Conservation (phyloP, 1,140 invertebrate species). For the Drosophila eugracilis region DNA sequence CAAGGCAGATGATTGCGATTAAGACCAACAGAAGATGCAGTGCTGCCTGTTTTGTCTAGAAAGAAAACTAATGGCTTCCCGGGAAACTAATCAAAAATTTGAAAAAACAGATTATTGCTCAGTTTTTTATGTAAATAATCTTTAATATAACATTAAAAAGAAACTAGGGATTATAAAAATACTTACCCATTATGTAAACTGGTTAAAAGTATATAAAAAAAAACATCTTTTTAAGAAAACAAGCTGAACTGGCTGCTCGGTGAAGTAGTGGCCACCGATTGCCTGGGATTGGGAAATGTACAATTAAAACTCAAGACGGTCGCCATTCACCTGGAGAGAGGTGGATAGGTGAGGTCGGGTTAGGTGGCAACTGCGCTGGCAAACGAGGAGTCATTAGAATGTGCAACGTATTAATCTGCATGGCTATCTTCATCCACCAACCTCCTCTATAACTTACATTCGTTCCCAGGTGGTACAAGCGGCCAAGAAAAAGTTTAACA, state of each 20-base stretch:
- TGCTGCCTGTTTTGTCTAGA: not conserved
- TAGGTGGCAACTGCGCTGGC: slow-evolving; percentile 22
- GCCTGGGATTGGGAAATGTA: slow-evolving; percentile 58
- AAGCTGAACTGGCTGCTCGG: not conserved
- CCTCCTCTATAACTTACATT: not conserved
- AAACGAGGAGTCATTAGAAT: slow-evolving; percentile 60
- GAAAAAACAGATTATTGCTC: not conserved
- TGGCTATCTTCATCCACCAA: slow-evolving; percentile 33
- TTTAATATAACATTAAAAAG: not conserved
- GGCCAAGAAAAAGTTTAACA: slow-evolving; percentile 44
- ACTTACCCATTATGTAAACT: too few relatives aligned
- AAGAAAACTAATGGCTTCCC: not conserved
- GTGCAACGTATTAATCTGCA: slow-evolving; percentile 42
- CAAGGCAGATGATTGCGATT: slow-evolving; percentile 22
- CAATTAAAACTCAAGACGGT: slow-evolving; percentile 63
- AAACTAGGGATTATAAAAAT: too few relatives aligned
- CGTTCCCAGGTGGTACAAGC: slow-evolving; percentile 61
- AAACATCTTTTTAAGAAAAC: not conserved
- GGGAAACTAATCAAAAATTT: not conserved
- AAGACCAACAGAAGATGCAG: slow-evolving; percentile 25
- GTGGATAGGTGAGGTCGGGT: slow-evolving; percentile 31
- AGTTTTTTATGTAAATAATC: too few relatives aligned
- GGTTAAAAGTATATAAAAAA: not conserved
- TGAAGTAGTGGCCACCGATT: slow-evolving; percentile 40
- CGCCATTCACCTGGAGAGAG: slow-evolving; percentile 53